Evolutionary conservation across 2,888 invertebrate genomes (phyloP).

Genomic region (Nemurella pictetii): DNA sequence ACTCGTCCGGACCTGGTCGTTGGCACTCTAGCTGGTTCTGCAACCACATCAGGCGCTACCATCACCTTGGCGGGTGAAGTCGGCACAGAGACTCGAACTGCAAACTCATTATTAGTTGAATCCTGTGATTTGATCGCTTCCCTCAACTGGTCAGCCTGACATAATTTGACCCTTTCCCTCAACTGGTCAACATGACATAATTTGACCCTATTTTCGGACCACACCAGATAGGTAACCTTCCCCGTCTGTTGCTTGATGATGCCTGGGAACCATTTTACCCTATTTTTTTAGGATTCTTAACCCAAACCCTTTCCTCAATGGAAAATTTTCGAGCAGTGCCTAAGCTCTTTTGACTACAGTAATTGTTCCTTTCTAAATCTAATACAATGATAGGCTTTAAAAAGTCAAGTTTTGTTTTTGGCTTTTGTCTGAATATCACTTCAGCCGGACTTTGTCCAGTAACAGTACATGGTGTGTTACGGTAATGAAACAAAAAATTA

Average conservation of each 20-base stretch:
- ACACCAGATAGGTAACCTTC: not conserved
- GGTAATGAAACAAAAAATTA: not conserved
- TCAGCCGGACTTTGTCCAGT: slow-evolving; percentile 39
- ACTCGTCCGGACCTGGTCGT: no score
- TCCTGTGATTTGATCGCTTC: no score
- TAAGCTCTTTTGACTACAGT: not conserved
- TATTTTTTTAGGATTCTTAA: not conserved
- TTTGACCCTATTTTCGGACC: not conserved
- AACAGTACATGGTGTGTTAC: not conserved
- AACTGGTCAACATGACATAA: not conserved
- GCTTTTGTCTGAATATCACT: slow-evolving; percentile 36
- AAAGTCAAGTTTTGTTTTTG: slow-evolving; percentile 29
- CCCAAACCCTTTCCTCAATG: not conserved
- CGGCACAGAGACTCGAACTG: no score
- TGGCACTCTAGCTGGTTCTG: no score
- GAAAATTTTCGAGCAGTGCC: not conserved
- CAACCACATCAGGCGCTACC: no score
- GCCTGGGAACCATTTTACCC: not conserved
- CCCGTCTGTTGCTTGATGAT: not conserved
- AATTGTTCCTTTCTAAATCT: not conserved
- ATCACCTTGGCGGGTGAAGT: no score
- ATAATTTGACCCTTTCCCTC: no score
- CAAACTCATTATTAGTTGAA: no score
- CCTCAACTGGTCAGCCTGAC: no score
- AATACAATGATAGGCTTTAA: not conserved